Percentiles rank a stretch among this genome's conserved stretches.
These are phyloP conservation scores for Drosophila fulvimacula DNA, from an alignment of 2,888 invertebrate species.

Conservation along the genomic window DNA sequence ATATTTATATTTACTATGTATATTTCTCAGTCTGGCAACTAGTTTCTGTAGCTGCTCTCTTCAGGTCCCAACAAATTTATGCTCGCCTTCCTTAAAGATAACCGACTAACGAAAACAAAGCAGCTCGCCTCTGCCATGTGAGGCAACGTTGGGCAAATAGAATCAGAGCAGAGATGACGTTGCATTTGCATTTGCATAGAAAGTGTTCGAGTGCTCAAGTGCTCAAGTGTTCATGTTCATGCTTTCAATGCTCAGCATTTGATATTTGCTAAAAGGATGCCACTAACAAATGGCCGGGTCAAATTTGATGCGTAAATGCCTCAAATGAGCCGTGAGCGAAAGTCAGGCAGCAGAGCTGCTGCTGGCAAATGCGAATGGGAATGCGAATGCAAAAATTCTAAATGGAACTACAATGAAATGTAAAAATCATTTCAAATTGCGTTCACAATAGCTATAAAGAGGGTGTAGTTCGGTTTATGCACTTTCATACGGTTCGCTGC, in stretches of 20 bases:
- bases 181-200: conserved; percentile 13
- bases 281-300: conserved; percentile 16
- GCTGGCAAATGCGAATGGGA: conserved; percentile 28
- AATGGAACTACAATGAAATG: conserved; percentile 67
- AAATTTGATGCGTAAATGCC: conserved; percentile 11
- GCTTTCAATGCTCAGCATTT: conserved; percentile 3
- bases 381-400: conserved; percentile 51
- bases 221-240: background rate
- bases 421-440: conserved; percentile 63
- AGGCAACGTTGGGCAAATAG: background rate
- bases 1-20: too few relatives aligned
- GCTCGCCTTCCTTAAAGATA: background rate
- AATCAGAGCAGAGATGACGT: background rate
- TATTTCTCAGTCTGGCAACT: too few relatives aligned
- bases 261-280: conserved; percentile 13
- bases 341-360: conserved; percentile 8
- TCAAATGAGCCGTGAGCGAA: conserved; percentile 21
- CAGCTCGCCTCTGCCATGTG: background rate
- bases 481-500: conserved; percentile 9
- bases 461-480: conserved; percentile 8
- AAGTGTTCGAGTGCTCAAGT: background rate
- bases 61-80: too few relatives aligned
- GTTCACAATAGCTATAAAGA: conserved; percentile 42
- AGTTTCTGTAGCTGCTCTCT: too few relatives aligned
- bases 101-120: background rate